phyloP scores from a whole-genome alignment of 2,113 vertebrate species.

The Laticauda laticaudata region DNA sequence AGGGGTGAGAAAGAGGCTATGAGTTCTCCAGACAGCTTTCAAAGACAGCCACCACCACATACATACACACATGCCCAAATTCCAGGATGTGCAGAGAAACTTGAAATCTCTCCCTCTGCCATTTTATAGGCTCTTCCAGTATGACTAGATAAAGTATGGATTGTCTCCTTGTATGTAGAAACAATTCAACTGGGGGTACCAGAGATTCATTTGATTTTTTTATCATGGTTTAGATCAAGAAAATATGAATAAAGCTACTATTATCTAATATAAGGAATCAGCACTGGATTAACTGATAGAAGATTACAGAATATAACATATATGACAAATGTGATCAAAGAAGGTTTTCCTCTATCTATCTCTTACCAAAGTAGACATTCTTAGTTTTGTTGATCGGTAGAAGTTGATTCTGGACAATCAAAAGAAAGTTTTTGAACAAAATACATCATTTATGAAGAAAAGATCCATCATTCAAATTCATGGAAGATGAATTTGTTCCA shows the following conservation, averaged over 20 bases:
- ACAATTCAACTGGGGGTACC: not conserved
- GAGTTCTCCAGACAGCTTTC: constrained; percentile 55
- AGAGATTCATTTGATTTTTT: not conserved
- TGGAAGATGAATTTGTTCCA: not conserved
- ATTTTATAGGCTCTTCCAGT: not conserved
- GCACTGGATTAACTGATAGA: not conserved
- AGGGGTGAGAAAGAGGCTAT: constrained; percentile 66
- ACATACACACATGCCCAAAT: not conserved
- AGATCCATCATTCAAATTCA: not conserved
- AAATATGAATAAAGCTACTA: not conserved
- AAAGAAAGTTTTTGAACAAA: not conserved
- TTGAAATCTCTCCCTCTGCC: not conserved
- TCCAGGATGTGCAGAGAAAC: constrained; percentile 10
- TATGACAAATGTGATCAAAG: not conserved
- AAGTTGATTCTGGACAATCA: not conserved
- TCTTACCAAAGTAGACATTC: not conserved
- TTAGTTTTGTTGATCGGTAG: not conserved
- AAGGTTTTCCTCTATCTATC: too few species aligned
- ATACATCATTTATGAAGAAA: not conserved
- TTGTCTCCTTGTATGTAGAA: not conserved
- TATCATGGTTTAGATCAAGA: not conserved
- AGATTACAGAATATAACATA: not conserved
- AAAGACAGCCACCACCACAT: not conserved
- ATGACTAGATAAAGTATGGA: not conserved
- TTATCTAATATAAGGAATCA: not conserved